Conservation (phyloP, 1,140 invertebrate genomes). For the Papilio xuthus region DNA sequence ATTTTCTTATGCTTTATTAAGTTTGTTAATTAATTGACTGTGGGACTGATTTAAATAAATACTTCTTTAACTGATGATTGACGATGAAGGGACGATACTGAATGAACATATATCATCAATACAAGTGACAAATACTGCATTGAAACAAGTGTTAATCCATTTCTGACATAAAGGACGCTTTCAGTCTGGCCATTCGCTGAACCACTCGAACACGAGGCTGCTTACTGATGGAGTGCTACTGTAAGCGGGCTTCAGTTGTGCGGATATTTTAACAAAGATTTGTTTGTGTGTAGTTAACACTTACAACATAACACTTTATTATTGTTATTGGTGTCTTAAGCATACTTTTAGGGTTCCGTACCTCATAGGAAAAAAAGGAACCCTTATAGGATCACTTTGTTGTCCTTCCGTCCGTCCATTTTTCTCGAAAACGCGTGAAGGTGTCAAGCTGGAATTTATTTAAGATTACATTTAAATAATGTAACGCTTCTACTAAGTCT, state of each 20-base stretch:
- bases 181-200: slow-evolving; percentile 47
- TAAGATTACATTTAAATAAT: too few relatives aligned
- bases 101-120: neutral
- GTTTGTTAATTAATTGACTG: too few relatives aligned
- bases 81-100: neutral
- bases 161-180: slow-evolving; percentile 52
- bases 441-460: too few relatives aligned
- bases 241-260: slow-evolving; percentile 6
- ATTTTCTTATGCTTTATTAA: too few relatives aligned
- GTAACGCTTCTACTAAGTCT: too few relatives aligned
- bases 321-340: neutral
- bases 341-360: too few relatives aligned
- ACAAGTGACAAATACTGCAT: slow-evolving; percentile 43
- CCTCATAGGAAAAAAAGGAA: too few relatives aligned
- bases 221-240: slow-evolving; percentile 18
- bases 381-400: too few relatives aligned
- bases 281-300: neutral
- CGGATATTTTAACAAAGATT: neutral
- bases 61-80: too few relatives aligned
- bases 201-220: slow-evolving; percentile 40
- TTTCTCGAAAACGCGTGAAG: too few relatives aligned
- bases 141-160: slow-evolving; percentile 56
- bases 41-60: too few relatives aligned
- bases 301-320: neutral
- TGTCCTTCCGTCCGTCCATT: too few relatives aligned